A percentile compares a stretch with the other conserved stretches of the same genome.
These are phyloP conservation scores for Rafetus swinhoei DNA, from an alignment of 2,113 vertebrate genomes.

Conservation along the genomic window DNA sequence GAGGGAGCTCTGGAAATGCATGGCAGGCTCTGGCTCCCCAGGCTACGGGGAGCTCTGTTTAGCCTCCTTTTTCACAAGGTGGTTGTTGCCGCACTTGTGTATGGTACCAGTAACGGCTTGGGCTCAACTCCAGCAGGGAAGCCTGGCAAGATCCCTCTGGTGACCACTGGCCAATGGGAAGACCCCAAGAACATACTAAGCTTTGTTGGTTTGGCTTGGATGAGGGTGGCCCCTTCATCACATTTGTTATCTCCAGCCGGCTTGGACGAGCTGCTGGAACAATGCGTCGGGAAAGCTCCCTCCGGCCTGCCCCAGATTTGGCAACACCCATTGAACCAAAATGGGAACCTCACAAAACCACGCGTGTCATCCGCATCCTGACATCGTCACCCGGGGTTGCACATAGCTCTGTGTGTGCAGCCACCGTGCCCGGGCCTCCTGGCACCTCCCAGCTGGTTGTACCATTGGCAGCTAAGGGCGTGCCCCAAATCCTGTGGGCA, in stretches of 20 bases:
- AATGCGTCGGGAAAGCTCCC: neutral
- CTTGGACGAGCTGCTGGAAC: neutral
- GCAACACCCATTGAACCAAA: neutral
- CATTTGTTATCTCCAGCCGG: neutral
- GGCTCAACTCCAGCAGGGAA: neutral
- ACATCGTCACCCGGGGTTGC: neutral
- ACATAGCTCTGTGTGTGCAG: neutral
- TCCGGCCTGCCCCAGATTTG: neutral
- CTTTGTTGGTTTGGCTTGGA: neutral
- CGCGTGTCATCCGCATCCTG: neutral
- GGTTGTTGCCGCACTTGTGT: neutral
- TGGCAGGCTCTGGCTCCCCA: fast-evolving
- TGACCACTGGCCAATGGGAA: neutral
- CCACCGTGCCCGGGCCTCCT: neutral
- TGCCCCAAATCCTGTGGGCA: neutral
- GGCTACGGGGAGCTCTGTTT: neutral
- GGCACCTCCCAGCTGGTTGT: neutral
- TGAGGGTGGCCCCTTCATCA: neutral
- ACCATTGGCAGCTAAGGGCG: neutral
- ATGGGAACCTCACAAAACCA: neutral
- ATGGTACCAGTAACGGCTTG: neutral
- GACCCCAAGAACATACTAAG: neutral
- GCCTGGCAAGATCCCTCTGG: neutral
- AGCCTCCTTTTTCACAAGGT: neutral
- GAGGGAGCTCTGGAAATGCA: neutral